phyloP scores from a whole-genome alignment of 2,888 invertebrate species.

The Xiphydria camelus region DNA sequence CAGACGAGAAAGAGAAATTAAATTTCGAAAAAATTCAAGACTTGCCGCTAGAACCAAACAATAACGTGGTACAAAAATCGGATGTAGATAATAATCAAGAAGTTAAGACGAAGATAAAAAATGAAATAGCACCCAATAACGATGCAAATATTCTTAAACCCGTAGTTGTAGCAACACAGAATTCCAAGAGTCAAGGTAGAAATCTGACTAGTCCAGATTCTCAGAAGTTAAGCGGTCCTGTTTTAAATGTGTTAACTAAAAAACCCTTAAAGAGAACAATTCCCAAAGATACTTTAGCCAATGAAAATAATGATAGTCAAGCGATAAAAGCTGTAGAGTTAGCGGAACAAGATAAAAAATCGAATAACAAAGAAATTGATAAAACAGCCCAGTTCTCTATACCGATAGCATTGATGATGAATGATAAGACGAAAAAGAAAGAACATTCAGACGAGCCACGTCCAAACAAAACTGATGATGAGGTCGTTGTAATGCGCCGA shows the following conservation, averaged over 20 bases:
- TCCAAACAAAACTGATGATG: constrained; percentile 19
- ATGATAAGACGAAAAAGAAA: constrained; percentile 38
- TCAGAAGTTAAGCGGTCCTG: constrained; percentile 30
- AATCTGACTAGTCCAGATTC: neutral
- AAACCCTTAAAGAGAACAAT: constrained; percentile 3
- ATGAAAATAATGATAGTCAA: neutral
- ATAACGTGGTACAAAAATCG: neutral
- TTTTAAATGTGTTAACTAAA: constrained; percentile 40
- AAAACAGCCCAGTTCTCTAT: constrained; percentile 21
- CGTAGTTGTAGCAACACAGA: constrained; percentile 27
- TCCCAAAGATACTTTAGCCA: neutral
- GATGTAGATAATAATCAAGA: too few relatives aligned
- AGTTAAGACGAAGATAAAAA: neutral
- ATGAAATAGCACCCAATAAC: neutral
- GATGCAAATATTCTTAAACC: constrained; percentile 27
- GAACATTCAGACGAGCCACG: constrained; percentile 7
- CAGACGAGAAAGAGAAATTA: neutral
- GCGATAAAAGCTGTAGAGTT: neutral
- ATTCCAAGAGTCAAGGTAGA: neutral
- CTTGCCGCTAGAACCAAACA: too few relatives aligned
- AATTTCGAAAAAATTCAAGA: too few relatives aligned
- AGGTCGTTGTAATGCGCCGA: constrained; percentile 26
- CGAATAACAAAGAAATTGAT: neutral
- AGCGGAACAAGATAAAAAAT: neutral
- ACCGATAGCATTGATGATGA: constrained; percentile 46